Percentiles rank a stretch among this genome's conserved stretches.
These are phyloP conservation scores for Hyphantria cunea DNA, from an alignment of 1,140 invertebrate genomes.

Conservation along the genomic window DNA sequence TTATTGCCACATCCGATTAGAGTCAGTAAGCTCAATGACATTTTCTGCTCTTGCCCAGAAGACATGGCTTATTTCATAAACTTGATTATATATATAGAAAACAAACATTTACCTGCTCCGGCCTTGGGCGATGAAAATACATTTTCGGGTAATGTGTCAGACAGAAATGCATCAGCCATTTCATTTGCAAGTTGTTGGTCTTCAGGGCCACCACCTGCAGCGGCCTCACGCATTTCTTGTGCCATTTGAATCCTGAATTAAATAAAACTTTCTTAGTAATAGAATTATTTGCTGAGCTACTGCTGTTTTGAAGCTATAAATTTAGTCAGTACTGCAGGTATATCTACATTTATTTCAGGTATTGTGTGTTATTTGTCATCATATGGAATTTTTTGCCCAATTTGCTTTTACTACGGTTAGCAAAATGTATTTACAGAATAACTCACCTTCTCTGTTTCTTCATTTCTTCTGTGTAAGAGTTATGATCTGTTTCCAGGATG, in stretches of 20 bases:
- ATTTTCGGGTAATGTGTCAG: conserved; percentile 96
- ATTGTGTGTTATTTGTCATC: conserved; percentile 71
- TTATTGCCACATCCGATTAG: conserved; percentile 78
- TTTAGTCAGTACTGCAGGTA: conserved; percentile 66
- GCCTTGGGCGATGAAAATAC: conserved; percentile 98
- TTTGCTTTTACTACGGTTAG: too few species aligned
- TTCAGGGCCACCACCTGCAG: conserved; percentile 89
- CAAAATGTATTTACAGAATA: too few species aligned
- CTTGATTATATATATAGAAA: conserved; percentile 6
- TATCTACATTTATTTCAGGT: conserved; percentile 60
- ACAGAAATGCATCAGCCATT: conserved; percentile 98
- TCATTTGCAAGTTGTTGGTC: conserved; percentile 97
- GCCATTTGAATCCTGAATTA: conserved; percentile 87
- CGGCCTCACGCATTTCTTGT: conserved; percentile 98
- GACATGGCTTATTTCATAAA: conserved; percentile 55
- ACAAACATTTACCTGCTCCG: conserved; percentile 88
- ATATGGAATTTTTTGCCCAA: conserved; percentile 48
- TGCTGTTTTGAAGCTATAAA: neutral
- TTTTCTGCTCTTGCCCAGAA: conserved; percentile 76
- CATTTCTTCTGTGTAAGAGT: conserved; percentile 98
- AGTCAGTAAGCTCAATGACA: conserved; percentile 60
- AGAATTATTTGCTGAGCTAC: neutral
- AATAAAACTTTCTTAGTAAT: conserved; percentile 20
- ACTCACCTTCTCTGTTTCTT: conserved; percentile 94
- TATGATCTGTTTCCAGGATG: conserved; percentile 98